phyloP scores from a whole-genome alignment of 2,113 vertebrate species.

The Platycercus adscitus region DNA sequence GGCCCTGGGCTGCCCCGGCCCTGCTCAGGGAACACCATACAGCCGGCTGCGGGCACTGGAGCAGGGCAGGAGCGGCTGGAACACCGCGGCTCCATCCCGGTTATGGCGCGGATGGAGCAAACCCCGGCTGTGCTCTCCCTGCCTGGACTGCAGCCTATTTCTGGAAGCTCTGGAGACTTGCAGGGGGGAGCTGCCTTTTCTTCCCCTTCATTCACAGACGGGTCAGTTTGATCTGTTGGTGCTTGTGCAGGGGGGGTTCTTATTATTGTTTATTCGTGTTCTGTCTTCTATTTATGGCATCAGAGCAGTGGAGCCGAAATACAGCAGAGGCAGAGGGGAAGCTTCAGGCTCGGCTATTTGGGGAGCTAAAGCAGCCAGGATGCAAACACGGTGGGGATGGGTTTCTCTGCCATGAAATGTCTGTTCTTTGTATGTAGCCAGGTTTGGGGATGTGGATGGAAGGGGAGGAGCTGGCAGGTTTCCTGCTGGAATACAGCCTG shows the following conservation, averaged over 20 bases:
- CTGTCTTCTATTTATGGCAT: not conserved
- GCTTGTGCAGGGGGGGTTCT: not conserved
- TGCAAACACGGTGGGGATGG: not conserved
- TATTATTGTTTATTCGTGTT: not conserved
- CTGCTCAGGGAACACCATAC: not conserved
- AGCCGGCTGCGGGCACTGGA: fast-evolving
- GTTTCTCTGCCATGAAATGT: not conserved
- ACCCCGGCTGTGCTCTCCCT: not conserved
- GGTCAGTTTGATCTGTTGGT: conserved; percentile 1
- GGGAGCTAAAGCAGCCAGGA: not conserved
- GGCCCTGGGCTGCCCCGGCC: not conserved
- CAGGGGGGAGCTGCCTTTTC: conserved; percentile 5
- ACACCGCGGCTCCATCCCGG: not conserved
- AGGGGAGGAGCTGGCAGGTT: not conserved
- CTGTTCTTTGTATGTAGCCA: not conserved
- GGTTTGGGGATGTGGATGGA: not conserved
- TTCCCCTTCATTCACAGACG: conserved; percentile 29
- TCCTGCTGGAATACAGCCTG: not conserved
- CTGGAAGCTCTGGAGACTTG: conserved; percentile 45
- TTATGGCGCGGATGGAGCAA: not conserved
- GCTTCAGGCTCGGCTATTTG: fast-evolving
- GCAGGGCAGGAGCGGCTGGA: not conserved
- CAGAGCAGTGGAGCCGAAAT: fast-evolving
- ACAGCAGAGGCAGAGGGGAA: not conserved
- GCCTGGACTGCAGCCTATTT: not conserved